A percentile compares a stretch with the other conserved stretches of the same genome.
phyloP scores from a whole-genome alignment of 2,797 vertebrate species.

The Manis javanica region DNA sequence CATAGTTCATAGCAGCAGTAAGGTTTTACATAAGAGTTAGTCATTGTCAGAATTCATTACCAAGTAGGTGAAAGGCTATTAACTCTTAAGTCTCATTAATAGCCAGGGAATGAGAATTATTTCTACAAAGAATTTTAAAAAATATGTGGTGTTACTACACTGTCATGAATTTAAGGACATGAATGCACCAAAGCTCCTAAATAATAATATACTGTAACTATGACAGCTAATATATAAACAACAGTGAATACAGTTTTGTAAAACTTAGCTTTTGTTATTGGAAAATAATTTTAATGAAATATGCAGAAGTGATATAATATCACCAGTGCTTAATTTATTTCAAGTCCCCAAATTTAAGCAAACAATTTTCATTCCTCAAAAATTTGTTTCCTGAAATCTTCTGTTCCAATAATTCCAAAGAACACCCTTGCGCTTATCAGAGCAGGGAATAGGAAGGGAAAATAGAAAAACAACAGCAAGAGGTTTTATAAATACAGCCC shows the following conservation, averaged over 20 bases:
- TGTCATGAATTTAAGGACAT: neutral
- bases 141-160: neutral
- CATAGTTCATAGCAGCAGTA: neutral
- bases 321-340: conserved; percentile 13
- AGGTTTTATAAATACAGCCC: neutral
- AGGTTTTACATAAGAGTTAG: neutral
- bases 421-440: neutral
- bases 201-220: neutral
- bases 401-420: neutral
- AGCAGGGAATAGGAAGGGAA: neutral
- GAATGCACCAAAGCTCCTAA: neutral
- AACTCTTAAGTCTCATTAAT: conserved; percentile 30
- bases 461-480: neutral
- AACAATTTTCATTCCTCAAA: neutral
- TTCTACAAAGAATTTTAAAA: neutral
- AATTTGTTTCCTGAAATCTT: neutral
- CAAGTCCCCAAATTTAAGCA: conserved; percentile 31
- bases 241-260: neutral
- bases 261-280: neutral
- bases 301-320: neutral
- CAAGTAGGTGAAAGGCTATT: conserved; percentile 26
- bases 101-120: conserved; percentile 34
- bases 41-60: conserved; percentile 2
- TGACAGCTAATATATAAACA: neutral
- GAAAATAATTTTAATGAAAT: neutral